Evolutionary conservation across 2,888 invertebrate genomes (phyloP), one percentile per base, ranked within the genome.

Genomic region (Ypsolopha scabrella): DNA sequence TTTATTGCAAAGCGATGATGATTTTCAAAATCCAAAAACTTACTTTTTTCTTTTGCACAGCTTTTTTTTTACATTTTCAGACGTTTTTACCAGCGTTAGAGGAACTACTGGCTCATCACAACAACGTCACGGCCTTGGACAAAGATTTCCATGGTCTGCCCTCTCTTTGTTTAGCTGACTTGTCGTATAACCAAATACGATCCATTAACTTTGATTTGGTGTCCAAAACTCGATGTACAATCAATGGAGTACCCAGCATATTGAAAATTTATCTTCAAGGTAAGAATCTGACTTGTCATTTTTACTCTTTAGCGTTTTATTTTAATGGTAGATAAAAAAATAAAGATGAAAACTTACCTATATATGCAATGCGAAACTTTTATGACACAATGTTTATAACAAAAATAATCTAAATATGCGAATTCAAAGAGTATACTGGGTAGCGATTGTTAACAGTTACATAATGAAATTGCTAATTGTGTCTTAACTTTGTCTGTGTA

Each of bases 111-210:
- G 94, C 93, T 1, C 92, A 93, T 52, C 90, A 93, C 69, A 95
- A 95, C 70, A 90, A 91, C 58, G 86, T 95, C 49, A 92, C 91
- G 4, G 79, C 89, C 46, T 81, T 95, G 60, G 93, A 94, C 55
- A 90, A 91, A 64, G 95, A 95, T 70, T 94, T 95, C 73, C 93
- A 94, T 61, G 94, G 94, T 1, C 79, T 95, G 55, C 94, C 95
- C 0, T 91, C 92, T 2, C 86, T 95, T 7, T 95, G 95, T 67
- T 90, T 91, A 72, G 94, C 93, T 2, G 93, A 95, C 72, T 80
- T 95, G 45, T 93, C 93, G 3, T 89, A 91, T 65, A 95, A 95
- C 72, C 88, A 90, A 64, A 94, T 95, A 57, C 87, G 89, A 50
- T 87, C 90, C 7, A 87, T 95, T 33, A 92, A 93, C 51, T 88